Evolutionary conservation across 2,797 vertebrate genomes (phyloP), one percentile per base, ranked within the genome.

Genomic region (Lepus townsendii): DNA sequence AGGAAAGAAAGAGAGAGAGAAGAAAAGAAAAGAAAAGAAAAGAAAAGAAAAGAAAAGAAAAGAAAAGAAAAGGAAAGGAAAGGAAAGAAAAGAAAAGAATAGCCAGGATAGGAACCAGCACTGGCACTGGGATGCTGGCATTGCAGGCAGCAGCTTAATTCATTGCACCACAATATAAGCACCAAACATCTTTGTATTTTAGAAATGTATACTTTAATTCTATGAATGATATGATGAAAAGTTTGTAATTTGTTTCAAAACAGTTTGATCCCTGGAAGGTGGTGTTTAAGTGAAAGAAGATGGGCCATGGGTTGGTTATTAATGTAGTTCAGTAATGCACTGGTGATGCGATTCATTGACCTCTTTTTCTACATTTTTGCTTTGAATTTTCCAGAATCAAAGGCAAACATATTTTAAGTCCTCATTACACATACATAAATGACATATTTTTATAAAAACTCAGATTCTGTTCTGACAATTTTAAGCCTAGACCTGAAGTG

Each of bases 171-270:
- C 42, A 8, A 47, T 8, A 47, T 47, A 8, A 47, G 42, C 47
- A 47, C 50, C 26, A 42, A 42, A 62, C 20, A 24, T 65, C 60
- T 26, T 65, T 47, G 52, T 32, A 20, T 42, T 62, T 65, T 82
- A 90, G 77, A 93, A 83, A 38, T 57, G 19, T 14, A 60, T 50
- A 71, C 6, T 47, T 65, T 60, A 14, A 83, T 63, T 3, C 17
- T 47, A 35, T 68, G 14, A 80, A 54, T n/a, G 30, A 79, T 79
- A 73, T 26, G 19, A 27, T 62, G 65, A 71, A 5, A 68, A 80
- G 24, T 75, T 42, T 83, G 22, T 19, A 87, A 96, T 78, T 92
- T 85, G 47, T 78, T 85, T 88, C 35, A 72, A 24, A 89, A 82
- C 78, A 77, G 66, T 82, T 73, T 83, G 16, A 24, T 47, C 8